Evolutionary conservation across 1,140 invertebrate genomes (phyloP).

Genomic region (Drosophila rufa): DNA sequence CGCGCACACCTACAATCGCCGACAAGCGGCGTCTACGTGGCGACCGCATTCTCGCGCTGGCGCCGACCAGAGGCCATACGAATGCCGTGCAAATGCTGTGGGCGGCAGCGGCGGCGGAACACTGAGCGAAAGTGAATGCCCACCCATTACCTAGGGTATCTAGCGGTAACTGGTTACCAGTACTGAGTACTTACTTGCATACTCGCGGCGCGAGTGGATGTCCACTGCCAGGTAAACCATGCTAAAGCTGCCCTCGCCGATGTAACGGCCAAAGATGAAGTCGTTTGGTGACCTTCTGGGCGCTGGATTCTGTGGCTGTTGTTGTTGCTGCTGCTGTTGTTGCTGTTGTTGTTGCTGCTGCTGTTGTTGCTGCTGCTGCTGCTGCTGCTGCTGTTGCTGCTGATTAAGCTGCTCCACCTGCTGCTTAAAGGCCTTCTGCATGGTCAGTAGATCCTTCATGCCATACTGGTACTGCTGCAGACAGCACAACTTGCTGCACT

Average conservation of each 20-base stretch:
- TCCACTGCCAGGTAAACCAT: conserved; percentile 97
- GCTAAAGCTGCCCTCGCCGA: conserved; percentile 98
- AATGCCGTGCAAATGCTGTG: conserved; percentile 36
- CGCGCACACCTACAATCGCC: neutral
- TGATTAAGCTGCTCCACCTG: conserved; percentile 35
- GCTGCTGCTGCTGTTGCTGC: conserved; percentile 39
- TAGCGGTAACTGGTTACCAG: neutral
- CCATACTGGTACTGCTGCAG: conserved; percentile 47
- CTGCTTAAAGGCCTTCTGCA: conserved; percentile 33
- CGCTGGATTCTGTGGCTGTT: conserved; percentile 81
- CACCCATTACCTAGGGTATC: neutral
- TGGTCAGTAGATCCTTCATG: conserved; percentile 30
- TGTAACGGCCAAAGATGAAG: conserved; percentile 97
- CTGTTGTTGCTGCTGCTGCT: conserved; percentile 25
- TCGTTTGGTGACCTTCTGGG: conserved; percentile 92
- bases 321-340: conserved; percentile 34
- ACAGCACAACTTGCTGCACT: conserved; percentile 61
- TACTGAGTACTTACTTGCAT: conserved; percentile 92
- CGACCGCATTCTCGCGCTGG: conserved; percentile 60
- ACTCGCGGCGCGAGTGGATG: conserved; percentile 94
- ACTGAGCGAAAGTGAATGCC: conserved; percentile 36
- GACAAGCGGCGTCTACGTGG: conserved; percentile 43
- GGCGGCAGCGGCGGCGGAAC: conserved; percentile 20
- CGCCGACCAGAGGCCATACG: conserved; percentile 58
- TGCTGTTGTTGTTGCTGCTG: conserved; percentile 30